Evolutionary conservation across 2,888 invertebrate genomes (phyloP), one percentile per base, ranked within the genome.

Genomic region (Agrotis exclamationis): DNA sequence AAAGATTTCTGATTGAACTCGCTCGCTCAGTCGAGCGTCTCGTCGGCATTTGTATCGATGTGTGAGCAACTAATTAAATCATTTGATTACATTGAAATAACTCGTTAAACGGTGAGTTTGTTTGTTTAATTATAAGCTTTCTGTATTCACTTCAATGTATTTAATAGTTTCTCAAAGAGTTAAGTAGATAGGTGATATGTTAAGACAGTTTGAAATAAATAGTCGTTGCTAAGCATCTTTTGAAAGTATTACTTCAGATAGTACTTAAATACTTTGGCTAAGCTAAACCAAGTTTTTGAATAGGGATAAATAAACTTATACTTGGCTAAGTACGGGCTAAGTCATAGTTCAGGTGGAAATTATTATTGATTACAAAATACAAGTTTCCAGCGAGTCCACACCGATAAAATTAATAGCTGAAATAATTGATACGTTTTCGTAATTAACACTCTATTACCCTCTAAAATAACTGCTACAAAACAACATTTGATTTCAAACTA

Each of bases 11-110:
- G 45, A 48, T 45, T 62, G 50, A 71, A 33, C 33, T 44, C 33
- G 7, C 22, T 16, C 48, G 48, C 14, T 57, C 62, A 67, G 39
- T 64, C 74, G 39, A 62, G 67, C 64, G 44, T 24, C 28, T 13
- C 24, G 44, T 2, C 28, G 56, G n/a, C 20, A 48, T 51, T 51
- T 13, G 33, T n/a, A 45, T 33, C 16, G 24, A 48, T 22, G n/a
- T n/a, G 48, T 76, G 24, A 62, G 44, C 14, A 58, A 68, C 57
- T 58, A 62, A 79, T 79, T 22, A 62, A 74, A 60, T 74, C 33
- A 63, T 65, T 63, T 47, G 47, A 47, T 60, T 47, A 33, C 20
- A 28, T 28, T 13, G 16, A 44, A 69, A 63, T 74, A 51, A 14
- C 51, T 24, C n/a, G 14, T 39, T 65, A 54, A 33, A 63, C 63